phyloP scores from a whole-genome alignment of 2,888 invertebrate species.

The Melangyna quadrimaculata region DNA sequence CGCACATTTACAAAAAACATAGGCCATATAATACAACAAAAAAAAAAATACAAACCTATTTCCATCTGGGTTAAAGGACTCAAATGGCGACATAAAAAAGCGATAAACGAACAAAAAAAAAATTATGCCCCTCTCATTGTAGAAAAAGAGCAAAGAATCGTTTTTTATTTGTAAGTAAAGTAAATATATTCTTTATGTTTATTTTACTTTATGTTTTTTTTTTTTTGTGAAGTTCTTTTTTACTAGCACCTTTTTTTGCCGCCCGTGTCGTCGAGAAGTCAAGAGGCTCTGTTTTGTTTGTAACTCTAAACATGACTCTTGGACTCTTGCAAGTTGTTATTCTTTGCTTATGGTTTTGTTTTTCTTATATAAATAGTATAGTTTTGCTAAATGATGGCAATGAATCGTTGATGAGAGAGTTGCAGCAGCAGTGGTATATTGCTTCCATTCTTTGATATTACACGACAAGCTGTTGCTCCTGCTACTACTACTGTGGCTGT shows the following conservation, averaged over 20 bases:
- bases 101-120: slow-evolving; percentile 19
- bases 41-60: slow-evolving; percentile 51
- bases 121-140: slow-evolving; percentile 28
- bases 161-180: neutral
- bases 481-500: neutral
- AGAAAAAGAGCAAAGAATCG: slow-evolving; percentile 47
- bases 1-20: slow-evolving; percentile 64
- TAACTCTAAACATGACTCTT: slow-evolving; percentile 51
- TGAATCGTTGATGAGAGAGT: slow-evolving; percentile 68
- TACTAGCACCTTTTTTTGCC: slow-evolving; percentile 44
- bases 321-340: slow-evolving; percentile 56
- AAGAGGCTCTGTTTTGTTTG: neutral
- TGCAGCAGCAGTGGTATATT: slow-evolving; percentile 20
- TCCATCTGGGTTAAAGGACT: slow-evolving; percentile 67
- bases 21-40: slow-evolving; percentile 29
- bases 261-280: slow-evolving; percentile 8
- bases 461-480: neutral
- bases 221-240: slow-evolving; percentile 5
- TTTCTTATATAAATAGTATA: slow-evolving; percentile 21
- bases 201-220: slow-evolving; percentile 19
- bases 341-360: slow-evolving; percentile 58
- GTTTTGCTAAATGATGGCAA: slow-evolving; percentile 69
- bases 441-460: slow-evolving; percentile 3
- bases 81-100: slow-evolving; percentile 58
- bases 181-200: slow-evolving; percentile 55